Evolutionary conservation across 2,797 vertebrate genomes (phyloP), one percentile per base, ranked within the genome.

Genomic region (Nothura maculosa): DNA sequence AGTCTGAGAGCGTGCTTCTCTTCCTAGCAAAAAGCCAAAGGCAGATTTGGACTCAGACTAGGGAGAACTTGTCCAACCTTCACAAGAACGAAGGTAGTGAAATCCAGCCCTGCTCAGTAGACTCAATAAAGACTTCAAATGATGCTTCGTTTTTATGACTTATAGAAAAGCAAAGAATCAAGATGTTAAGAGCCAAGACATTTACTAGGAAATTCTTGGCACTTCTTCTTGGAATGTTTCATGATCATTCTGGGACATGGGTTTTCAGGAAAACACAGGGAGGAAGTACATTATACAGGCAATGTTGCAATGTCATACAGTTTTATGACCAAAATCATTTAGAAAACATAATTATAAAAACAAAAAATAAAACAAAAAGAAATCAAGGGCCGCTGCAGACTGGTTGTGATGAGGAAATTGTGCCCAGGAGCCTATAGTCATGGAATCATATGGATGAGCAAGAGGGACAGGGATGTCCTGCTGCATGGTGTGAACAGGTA

Each of bases 201-300:
- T 90, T 92, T 78, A 60, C 73, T 83, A 64, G 77, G 62, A 77
- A 88, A 85, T 88, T 88, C 81, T 70, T 92, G 87, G 93, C 78
- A 75, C 90, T 90, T 86, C 69, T 87, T 58, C 63, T 70, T 81
- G 84, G 84, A 94, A 45, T 0, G 11, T 36, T 90, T 86, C 38
- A 21, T 42, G 62, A 36, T 86, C 74, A 40, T 55, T 89, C 45
- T 8, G 11, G 89, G 61, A 52, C 24, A 6, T 24, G 81, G 66
- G n/a, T 66, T 91, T 87, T 85, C 52, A 92, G 74, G 92, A 69
- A 89, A 86, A 66, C 1, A 4, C 55, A 6, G 17, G 63, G 74
- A 69, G 68, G 68, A 83, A 87, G 45, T 78, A 22, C 0, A 5
- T 81, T 61, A 28, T 32, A 42, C 58, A 30, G 36, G 64, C 79